phyloP scores from a whole-genome alignment of 2,888 invertebrate species.

The Coleophora deauratella region DNA sequence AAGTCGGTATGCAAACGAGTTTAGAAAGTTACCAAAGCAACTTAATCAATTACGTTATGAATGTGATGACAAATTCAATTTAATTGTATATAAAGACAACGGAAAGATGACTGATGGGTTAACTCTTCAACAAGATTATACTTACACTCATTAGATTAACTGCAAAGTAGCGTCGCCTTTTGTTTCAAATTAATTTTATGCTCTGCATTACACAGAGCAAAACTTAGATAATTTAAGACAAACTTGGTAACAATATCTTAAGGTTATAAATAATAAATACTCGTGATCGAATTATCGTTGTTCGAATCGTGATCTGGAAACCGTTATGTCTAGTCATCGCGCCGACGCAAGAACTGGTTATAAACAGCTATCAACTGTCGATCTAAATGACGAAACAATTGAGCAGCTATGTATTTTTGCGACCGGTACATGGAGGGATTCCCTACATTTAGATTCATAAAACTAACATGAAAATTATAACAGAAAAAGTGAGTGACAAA shows the following conservation, averaged over 20 bases:
- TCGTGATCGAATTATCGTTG: constrained; percentile 6
- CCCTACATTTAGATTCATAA: no score
- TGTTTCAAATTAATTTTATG: no score
- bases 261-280: constrained; percentile 1
- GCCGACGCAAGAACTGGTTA: constrained; percentile 5
- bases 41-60: constrained; percentile 6
- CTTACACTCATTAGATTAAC: no score
- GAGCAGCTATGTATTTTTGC: constrained; percentile 2
- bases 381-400: constrained; percentile 20
- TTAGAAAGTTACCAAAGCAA: constrained; percentile 6
- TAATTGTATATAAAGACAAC: not conserved
- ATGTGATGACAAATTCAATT: no score
- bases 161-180: no score
- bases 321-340: no score
- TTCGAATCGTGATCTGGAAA: not conserved
- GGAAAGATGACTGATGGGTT: not conserved
- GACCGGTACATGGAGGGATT: no score
- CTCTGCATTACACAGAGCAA: no score
- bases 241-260: not conserved
- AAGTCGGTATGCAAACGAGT: constrained; percentile 8
- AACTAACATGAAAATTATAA: no score
- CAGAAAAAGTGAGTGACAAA: no score
- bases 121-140: no score
- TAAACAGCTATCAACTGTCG: constrained; percentile 11
- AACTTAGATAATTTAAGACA: no score